phyloP scores from a whole-genome alignment of 2,797 vertebrate genomes.

The Sebastes elongatus region DNA sequence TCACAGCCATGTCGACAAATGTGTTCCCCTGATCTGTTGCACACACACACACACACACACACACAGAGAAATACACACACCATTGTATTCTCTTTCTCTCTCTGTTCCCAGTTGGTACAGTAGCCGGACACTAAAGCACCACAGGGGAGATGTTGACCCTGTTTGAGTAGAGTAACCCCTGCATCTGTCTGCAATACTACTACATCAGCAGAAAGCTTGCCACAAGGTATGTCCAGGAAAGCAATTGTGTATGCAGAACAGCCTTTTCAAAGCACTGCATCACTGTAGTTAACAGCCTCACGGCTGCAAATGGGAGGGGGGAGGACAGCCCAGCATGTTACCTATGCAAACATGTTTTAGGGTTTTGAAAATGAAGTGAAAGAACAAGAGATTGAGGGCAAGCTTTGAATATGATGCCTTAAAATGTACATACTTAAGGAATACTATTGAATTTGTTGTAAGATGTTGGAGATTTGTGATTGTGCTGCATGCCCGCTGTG shows the following conservation, averaged over 20 bases:
- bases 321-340: constrained; percentile 4
- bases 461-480: constrained; percentile 36
- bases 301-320: neutral
- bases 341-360: constrained; percentile 20
- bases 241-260: constrained; percentile 60
- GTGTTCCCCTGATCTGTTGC: constrained; percentile 20
- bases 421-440: neutral
- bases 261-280: constrained; percentile 51
- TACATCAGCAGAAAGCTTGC: constrained; percentile 66
- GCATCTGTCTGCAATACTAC: constrained; percentile 70
- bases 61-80: neutral
- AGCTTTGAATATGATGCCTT: neutral
- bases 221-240: constrained; percentile 62
- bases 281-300: constrained; percentile 30
- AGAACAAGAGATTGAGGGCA: neutral
- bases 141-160: constrained; percentile 77
- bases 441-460: constrained; percentile 15
- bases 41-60: neutral
- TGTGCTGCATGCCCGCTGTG: constrained; percentile 21
- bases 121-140: constrained; percentile 63
- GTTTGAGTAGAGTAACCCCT: constrained; percentile 69
- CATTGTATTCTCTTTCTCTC: constrained; percentile 4
- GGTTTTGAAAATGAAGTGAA: constrained; percentile 1
- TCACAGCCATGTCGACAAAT: constrained; percentile 18
- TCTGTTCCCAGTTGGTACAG: constrained; percentile 32